Conservation (phyloP, 2,797 vertebrate genomes). For the Nyctibius grandis region DNA sequence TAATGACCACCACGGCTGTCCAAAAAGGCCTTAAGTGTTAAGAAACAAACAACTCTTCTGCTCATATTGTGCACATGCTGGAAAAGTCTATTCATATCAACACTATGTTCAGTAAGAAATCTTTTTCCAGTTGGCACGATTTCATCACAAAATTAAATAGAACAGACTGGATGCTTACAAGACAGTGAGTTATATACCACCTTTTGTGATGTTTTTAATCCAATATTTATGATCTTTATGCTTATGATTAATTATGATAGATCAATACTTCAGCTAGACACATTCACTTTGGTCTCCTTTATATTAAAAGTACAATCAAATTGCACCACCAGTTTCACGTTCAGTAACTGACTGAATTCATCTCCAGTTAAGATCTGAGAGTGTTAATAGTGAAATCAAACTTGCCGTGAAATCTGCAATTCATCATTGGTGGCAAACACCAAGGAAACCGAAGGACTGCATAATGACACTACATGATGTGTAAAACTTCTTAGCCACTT, state of each 20-base stretch:
- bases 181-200: neutral
- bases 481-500: neutral
- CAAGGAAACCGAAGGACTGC: neutral
- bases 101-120: neutral
- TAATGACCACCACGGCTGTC: neutral
- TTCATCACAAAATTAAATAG: neutral
- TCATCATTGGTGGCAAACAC: neutral
- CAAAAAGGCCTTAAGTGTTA: neutral
- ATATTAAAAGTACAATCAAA: neutral
- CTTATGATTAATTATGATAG: neutral
- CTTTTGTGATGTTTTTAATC: neutral
- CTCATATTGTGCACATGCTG: neutral
- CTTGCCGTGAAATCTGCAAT: neutral
- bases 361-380: neutral
- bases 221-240: neutral
- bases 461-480: neutral
- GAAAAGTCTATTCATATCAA: neutral
- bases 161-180: neutral
- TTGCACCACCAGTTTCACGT: neutral
- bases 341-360: neutral
- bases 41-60: neutral
- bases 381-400: neutral
- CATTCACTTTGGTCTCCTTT: neutral
- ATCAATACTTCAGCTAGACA: neutral
- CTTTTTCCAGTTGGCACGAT: neutral